Evolutionary conservation across 2,113 vertebrate species (phyloP).

Genomic region (Acrocephalus kingi): DNA sequence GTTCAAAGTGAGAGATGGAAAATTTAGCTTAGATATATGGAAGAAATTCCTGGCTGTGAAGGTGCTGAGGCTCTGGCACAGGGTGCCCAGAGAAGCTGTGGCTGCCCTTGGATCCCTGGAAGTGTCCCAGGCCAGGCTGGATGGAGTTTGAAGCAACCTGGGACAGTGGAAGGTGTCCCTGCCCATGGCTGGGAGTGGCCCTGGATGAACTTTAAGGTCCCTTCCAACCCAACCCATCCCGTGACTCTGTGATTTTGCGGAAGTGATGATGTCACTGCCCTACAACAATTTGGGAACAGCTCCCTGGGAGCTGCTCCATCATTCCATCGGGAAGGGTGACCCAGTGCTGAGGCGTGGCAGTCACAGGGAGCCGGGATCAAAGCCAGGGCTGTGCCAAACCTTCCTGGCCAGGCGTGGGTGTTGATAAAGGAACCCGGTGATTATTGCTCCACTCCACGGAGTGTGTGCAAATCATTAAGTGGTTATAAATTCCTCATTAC

Average conservation of each 20-base stretch:
- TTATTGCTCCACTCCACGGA: neutral
- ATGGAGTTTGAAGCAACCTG: accelerated
- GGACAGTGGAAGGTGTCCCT: accelerated
- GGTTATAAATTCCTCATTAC: neutral
- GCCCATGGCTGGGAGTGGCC: accelerated
- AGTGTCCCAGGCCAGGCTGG: neutral
- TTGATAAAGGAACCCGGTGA: neutral
- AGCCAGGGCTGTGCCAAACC: accelerated
- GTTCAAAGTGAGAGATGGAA: neutral
- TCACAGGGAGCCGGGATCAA: neutral
- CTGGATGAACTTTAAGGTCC: accelerated
- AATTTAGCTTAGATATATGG: neutral
- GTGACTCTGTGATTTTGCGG: neutral
- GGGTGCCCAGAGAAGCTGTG: neutral
- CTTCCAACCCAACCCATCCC: neutral
- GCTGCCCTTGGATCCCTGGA: neutral
- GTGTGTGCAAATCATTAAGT: neutral
- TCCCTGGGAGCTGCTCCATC: neutral
- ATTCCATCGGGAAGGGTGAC: neutral
- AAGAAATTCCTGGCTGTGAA: neutral
- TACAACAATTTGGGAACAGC: accelerated
- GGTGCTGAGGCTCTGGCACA: accelerated
- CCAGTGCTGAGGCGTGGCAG: accelerated
- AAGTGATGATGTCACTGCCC: accelerated
- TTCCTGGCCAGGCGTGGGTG: neutral